Base-by-base conservation (phyloP, 2,888 invertebrate species). In the Caenorhabditis virilis region DNA sequence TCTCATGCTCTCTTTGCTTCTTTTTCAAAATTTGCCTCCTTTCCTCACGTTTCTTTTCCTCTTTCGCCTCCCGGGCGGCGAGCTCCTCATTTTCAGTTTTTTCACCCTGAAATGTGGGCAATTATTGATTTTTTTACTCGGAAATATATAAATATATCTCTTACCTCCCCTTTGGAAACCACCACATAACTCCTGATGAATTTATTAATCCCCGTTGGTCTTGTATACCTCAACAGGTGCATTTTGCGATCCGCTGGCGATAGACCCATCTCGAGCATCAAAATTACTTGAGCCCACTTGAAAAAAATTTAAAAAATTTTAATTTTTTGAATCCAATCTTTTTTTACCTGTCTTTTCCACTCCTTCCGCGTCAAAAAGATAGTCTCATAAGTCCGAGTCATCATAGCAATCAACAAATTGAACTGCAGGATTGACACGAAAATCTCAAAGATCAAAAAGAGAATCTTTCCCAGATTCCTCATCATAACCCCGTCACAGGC, bases 381-480 rank as follows among this genome's bases (percentile, higher is more conserved):
- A 85, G 93, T 92, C 85, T 95, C 93, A 84, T 97, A 97, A 7
- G 97, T 97, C 84, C 95, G 94, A 0, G 95, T 95, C 95, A 97
- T 95, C 95, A 95, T 95, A 69, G 95, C 95, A 82, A 97, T 97
- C 85, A 97, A 87, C 93, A 97, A 93, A 87, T 97, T 97, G 49
- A 97, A 92, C 60, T 97, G 87, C 20, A 97, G 86, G 58, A 95
- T 91, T 0, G 93, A 93, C 16, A 95, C 95, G 83, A 95, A 91
- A 54, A 91, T 92, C 93, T 95, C 97, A 85, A 93, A 97, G 33
- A 95, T 87, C 18, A 95, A 91, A 85, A 95, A 95, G 4, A 69
- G 51, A 3, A 58, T 18, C 53, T 74, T 74, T 23, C 74, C 76
- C n/a, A 76, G 66, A 52, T 50, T 62, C n/a, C 56, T 56, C 72